phyloP scores from a whole-genome alignment of 1,140 invertebrate genomes.

The Drosophila leontia region DNA sequence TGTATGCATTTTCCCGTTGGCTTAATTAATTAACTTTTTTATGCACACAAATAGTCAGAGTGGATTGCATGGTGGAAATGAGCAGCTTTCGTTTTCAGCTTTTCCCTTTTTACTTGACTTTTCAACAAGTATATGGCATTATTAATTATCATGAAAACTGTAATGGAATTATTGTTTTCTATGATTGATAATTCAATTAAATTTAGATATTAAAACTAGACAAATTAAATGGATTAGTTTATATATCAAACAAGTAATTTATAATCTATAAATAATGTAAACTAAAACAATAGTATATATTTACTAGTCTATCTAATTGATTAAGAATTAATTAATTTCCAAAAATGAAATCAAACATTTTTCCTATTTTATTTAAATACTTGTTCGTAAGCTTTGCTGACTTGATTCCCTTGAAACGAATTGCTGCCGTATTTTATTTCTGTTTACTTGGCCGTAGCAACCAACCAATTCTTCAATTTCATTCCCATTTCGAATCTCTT shows the following conservation, averaged over 20 bases:
- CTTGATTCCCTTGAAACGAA: neutral
- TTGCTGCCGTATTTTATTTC: slow-evolving; percentile 2
- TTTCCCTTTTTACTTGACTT: neutral
- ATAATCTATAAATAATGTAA: no score
- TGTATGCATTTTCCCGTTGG: slow-evolving; percentile 13
- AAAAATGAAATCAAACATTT: neutral
- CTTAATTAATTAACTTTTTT: slow-evolving; percentile 38
- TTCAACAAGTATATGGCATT: neutral
- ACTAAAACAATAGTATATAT: no score
- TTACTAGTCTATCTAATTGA: no score
- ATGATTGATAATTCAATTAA: neutral
- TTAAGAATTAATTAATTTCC: neutral
- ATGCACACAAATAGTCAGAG: slow-evolving; percentile 4
- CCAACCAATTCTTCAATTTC: neutral
- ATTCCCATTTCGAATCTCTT: slow-evolving; percentile 2
- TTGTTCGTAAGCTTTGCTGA: neutral
- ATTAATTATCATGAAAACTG: slow-evolving; percentile 5
- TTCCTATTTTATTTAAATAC: slow-evolving; percentile 1
- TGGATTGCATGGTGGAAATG: slow-evolving; percentile 8
- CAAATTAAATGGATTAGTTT: neutral
- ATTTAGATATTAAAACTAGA: neutral
- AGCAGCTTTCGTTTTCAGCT: slow-evolving; percentile 16
- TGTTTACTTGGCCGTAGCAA: neutral
- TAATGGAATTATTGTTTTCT: neutral
- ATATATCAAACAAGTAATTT: no score